phyloP scores from a whole-genome alignment of 1,140 invertebrate species.

The Adelges cooleyi region DNA sequence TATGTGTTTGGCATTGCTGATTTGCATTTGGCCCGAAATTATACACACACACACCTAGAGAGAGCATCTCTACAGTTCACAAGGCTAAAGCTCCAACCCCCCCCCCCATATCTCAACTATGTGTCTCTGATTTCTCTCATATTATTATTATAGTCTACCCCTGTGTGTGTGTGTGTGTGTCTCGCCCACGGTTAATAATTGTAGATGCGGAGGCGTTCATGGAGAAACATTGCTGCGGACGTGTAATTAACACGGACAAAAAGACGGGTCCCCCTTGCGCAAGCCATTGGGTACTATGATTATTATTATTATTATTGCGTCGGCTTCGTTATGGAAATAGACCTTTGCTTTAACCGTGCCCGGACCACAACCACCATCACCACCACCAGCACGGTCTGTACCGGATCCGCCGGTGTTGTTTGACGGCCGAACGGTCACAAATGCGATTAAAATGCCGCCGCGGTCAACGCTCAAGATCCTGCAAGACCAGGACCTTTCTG shows the following conservation, averaged over 20 bases:
- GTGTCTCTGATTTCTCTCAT: too few relatives aligned
- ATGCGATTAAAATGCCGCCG: too few relatives aligned
- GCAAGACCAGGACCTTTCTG: too few relatives aligned
- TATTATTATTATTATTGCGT: background rate
- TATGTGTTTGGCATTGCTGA: constrained; percentile 24
- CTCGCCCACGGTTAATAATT: constrained; percentile 11
- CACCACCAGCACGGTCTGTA: background rate
- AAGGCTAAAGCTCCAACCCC: too few relatives aligned
- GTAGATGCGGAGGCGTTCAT: constrained; percentile 9
- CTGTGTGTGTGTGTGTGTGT: too few relatives aligned
- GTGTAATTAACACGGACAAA: constrained; percentile 28
- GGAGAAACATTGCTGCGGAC: constrained; percentile 22
- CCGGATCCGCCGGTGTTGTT: background rate
- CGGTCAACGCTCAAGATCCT: too few relatives aligned
- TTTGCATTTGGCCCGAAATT: constrained; percentile 25
- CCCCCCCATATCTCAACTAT: too few relatives aligned
- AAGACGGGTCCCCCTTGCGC: constrained; percentile 7
- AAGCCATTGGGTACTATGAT: background rate
- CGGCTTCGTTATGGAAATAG: too few relatives aligned
- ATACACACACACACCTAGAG: constrained; percentile 2
- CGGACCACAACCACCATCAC: too few relatives aligned
- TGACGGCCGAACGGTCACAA: background rate
- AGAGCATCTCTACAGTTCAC: too few relatives aligned
- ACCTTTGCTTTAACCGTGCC: too few relatives aligned
- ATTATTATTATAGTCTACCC: background rate